phyloP scores from a whole-genome alignment of 2,888 invertebrate genomes.

The Chalcis sispes region DNA sequence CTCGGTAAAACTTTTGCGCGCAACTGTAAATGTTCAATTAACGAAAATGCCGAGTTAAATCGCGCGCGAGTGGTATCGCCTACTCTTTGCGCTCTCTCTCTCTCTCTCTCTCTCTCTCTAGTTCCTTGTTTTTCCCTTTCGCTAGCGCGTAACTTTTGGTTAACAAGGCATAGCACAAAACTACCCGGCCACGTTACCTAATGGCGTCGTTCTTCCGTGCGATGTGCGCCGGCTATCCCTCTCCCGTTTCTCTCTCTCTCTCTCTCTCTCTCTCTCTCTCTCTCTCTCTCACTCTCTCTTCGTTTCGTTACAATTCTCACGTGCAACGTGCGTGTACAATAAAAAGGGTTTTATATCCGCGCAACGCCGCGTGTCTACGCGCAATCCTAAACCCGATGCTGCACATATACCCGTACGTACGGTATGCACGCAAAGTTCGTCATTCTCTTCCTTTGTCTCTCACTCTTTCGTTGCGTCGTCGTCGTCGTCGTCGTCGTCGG shows the following conservation, averaged over 20 bases:
- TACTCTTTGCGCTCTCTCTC: no score
- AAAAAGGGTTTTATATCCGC: constrained; percentile 41
- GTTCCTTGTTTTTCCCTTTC: no score
- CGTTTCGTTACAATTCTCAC: constrained; percentile 21
- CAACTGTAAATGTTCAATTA: constrained; percentile 43
- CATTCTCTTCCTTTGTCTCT: constrained; percentile 29
- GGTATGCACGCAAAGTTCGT: neutral
- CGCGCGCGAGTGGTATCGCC: constrained; percentile 32
- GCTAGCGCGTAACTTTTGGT: constrained; percentile 41
- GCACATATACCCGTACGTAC: neutral
- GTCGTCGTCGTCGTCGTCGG: neutral
- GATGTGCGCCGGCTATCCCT: constrained; percentile 4
- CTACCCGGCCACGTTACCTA: constrained; percentile 15
- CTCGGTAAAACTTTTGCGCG: neutral
- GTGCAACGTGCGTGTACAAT: constrained; percentile 23
- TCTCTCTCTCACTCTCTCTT: constrained; percentile 9
- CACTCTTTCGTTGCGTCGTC: neutral
- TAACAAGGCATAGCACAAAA: constrained; percentile 53
- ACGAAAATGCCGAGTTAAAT: constrained; percentile 19
- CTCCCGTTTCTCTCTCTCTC: neutral
- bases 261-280: neutral
- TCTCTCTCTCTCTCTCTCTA: no score
- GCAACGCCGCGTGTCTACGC: neutral
- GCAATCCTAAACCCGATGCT: neutral
- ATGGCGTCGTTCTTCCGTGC: constrained; percentile 7